Evolutionary conservation across 1,140 invertebrate genomes (phyloP), one percentile per base, ranked within the genome.

Genomic region (Aphelinus atriplicis): DNA sequence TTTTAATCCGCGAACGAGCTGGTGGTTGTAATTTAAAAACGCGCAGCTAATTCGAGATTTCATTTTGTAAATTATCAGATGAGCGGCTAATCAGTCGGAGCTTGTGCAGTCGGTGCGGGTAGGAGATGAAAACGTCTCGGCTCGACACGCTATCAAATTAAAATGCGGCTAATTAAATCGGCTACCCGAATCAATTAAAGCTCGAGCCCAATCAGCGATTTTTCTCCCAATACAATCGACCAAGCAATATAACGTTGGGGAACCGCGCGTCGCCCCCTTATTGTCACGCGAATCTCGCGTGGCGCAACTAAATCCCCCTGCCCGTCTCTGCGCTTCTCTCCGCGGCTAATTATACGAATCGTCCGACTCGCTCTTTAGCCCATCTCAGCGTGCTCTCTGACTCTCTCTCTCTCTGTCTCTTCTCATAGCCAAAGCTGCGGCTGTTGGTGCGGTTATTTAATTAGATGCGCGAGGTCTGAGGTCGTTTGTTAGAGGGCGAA

Each of bases 401-500:
- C n/a, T 50, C 56, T 48, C 64, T 48, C 64, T 48, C 51, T 57
- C 66, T 66, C 3, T 46, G 7, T 58, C 10, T 9, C 53, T 43
- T 7, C 46, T 26, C 50, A 10, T 3, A 10, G 9, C 9, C 55
- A 43, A 46, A 43, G 53, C 46, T 7, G 3, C 45, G 7, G 2
- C 67, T 58, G 67, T 61, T 64, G 43, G 73, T 56, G 73, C 68
- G 68, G 74, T 76, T 76, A 76, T 76, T 71, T 76, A 76, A 76
- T 76, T 76, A 76, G 74, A 76, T 76, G 68, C 74, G 55, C 26
- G 68, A 75, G 74, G 58, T 60, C 47, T 53, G 48, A 43, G 62
- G 55, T 67, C 74, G 74, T 76, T 76, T 76, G 68, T 76, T 76
- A 65, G 68, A 48, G 50, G n/a, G 68, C 74, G 74, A 71, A 76